Evolutionary conservation across 1,140 invertebrate species (phyloP).

Genomic region (Tetramorium alpestre): DNA sequence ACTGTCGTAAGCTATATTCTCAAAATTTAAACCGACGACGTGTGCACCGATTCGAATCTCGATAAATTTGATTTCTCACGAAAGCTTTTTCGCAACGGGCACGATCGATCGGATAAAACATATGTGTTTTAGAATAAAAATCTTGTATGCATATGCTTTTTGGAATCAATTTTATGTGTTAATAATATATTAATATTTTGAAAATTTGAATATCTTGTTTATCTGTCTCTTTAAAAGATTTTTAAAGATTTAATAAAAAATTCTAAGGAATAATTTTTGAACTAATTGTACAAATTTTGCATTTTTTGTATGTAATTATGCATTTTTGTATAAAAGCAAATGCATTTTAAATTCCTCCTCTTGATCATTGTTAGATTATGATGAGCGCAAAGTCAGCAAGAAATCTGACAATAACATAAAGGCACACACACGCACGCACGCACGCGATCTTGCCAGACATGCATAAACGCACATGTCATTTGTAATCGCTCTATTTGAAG

Average conservation of each 20-base stretch:
- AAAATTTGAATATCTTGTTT: constrained; percentile 9
- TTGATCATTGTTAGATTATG: constrained; percentile 47
- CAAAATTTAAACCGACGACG: neutral
- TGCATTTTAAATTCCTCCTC: neutral
- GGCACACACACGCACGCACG: constrained; percentile 25
- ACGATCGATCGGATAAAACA: neutral
- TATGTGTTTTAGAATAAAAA: neutral
- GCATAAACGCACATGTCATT: constrained; percentile 29
- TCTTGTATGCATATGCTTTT: neutral
- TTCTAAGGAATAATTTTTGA: constrained; percentile 16
- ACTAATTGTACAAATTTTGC: neutral
- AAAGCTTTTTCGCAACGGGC: neutral
- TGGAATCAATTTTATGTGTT: neutral
- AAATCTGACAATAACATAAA: constrained; percentile 81
- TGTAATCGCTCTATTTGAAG: constrained; percentile 28
- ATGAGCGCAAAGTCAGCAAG: constrained; percentile 74
- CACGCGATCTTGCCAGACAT: neutral
- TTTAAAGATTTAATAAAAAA: neutral
- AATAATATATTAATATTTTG: neutral
- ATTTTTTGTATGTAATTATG: constrained; percentile 7
- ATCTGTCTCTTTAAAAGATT: neutral
- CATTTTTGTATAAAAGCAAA: neutral
- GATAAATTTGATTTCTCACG: neutral
- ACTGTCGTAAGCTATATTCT: neutral
- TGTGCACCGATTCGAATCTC: neutral